These are phyloP conservation scores for Choristoneura fumiferana DNA, from an alignment of 1,140 invertebrate genomes.

Conservation along the genomic window DNA sequence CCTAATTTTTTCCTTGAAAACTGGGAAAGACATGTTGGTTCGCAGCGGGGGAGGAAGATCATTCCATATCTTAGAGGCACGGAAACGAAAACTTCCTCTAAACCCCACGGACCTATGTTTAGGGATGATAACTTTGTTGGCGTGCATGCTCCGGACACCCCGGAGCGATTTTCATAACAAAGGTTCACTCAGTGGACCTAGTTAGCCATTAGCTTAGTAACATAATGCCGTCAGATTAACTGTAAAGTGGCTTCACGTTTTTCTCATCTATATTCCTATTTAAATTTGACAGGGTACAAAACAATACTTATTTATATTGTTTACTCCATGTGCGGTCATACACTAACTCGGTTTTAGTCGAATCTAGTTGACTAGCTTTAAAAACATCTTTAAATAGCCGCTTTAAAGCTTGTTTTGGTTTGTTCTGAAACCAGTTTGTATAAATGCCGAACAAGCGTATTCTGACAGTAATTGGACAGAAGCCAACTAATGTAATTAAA, in stretches of 20 bases:
- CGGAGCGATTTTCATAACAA: too few relatives aligned
- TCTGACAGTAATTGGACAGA: conserved; percentile 14
- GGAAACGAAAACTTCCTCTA: too few relatives aligned
- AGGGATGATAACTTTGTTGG: too few relatives aligned
- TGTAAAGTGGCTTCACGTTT: not conserved
- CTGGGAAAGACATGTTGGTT: too few relatives aligned
- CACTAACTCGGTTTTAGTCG: not conserved
- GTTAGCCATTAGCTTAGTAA: too few relatives aligned
- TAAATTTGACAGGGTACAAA: not conserved
- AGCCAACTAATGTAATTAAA: conserved; percentile 12
- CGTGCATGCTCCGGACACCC: too few relatives aligned
- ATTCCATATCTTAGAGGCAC: too few relatives aligned
- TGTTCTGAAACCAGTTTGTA: not conserved
- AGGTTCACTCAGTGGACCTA: too few relatives aligned
- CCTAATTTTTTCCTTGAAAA: too few relatives aligned
- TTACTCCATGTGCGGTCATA: not conserved
- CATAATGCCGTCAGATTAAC: not conserved
- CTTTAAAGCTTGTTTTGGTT: not conserved
- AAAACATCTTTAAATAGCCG: not conserved
- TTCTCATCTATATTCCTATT: conserved; percentile 3
- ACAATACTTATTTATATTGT: not conserved
- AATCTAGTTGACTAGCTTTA: not conserved
- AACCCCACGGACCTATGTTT: too few relatives aligned
- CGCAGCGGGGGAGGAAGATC: too few relatives aligned
- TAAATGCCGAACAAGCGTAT: not conserved